phyloP scores from a whole-genome alignment of 1,140 invertebrate species.

The Leucophenga varia region DNA sequence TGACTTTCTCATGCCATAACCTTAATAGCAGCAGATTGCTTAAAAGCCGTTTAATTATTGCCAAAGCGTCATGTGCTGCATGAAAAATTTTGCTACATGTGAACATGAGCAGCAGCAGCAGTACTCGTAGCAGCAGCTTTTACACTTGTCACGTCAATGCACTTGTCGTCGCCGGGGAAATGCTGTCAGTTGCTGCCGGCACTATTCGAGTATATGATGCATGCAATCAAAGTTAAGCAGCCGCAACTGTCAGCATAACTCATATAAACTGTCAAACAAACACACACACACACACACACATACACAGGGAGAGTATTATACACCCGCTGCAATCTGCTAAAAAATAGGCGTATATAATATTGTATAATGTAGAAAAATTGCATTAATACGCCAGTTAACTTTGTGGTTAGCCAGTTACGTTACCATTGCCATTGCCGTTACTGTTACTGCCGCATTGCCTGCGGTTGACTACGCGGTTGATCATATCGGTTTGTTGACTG shows the following conservation, averaged over 20 bases:
- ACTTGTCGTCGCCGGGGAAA: too few species aligned
- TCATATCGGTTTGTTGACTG: too few species aligned
- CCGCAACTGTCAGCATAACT: slow-evolving; percentile 31
- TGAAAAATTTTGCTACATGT: slow-evolving; percentile 3
- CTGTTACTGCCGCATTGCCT: slow-evolving; percentile 9
- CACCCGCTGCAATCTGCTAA: too few species aligned
- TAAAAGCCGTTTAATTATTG: slow-evolving; percentile 31
- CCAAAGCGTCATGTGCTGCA: slow-evolving; percentile 22
- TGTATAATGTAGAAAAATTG: slow-evolving; percentile 34
- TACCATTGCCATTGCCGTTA: slow-evolving; percentile 21
- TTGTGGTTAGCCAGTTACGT: slow-evolving; percentile 36
- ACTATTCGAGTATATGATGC: slow-evolving; percentile 7
- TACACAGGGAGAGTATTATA: not conserved
- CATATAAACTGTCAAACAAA: slow-evolving; percentile 10
- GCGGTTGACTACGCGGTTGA: too few species aligned
- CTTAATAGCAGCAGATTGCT: not conserved
- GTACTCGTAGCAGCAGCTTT: too few species aligned
- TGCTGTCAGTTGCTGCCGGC: not conserved
- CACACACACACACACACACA: not conserved
- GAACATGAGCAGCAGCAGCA: not conserved
- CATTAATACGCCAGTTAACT: slow-evolving; percentile 48
- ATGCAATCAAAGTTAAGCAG: slow-evolving; percentile 46
- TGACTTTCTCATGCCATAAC: too few species aligned
- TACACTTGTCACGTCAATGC: too few species aligned
- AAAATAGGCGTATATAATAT: too few species aligned